Base-by-base conservation (phyloP, 2,113 vertebrate genomes). In the Epinephelus fuscoguttatus region DNA sequence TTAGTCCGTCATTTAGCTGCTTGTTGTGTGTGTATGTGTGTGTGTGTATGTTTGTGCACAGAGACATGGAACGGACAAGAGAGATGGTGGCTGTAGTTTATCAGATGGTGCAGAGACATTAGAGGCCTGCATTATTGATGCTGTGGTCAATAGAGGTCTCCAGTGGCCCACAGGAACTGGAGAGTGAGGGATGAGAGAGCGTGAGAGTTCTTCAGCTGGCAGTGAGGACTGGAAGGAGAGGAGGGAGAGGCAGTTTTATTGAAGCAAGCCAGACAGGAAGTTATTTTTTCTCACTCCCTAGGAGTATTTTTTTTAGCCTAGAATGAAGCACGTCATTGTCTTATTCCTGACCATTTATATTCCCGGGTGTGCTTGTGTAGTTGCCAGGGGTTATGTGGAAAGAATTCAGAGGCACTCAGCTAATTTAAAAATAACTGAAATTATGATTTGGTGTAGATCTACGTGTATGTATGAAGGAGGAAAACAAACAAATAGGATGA, bases 101-200 rank as follows among this genome's bases (percentile, higher is more conserved):
- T 93, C 88, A 92, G 94, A 92, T 91, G 85, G 84, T 92, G 82
- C 88, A 88, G 92, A 94, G 89, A 92, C 94, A 95, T 95, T 94
- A 94, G 90, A 90, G 84, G 82, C 81, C 86, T 94, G 85, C 94
- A 94, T 94, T 94, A 95, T 95, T 95, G 93, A 94, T 94, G 86
- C 84, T 86, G 87, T 86, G 93, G 91, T 94, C 94, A 95, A 93
- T 91, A 91, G 94, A 94, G 91, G 93, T 95, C 93, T 88, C 90
- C 78, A 89, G 91, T 89, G 93, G 89, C 88, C 89, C 78, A 87
- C 91, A 92, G 89, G 84, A 90, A 88, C 83, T 61, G 83, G 83
- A 89, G 86, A 90, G 80, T 87, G 88, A 92, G 83, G 82, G 85
- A 92, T 88, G 88, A 82, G 81, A 50, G 85, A 73, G 82, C 40